phyloP scores from a whole-genome alignment of 2,113 vertebrate species.

The Etia nguti region DNA sequence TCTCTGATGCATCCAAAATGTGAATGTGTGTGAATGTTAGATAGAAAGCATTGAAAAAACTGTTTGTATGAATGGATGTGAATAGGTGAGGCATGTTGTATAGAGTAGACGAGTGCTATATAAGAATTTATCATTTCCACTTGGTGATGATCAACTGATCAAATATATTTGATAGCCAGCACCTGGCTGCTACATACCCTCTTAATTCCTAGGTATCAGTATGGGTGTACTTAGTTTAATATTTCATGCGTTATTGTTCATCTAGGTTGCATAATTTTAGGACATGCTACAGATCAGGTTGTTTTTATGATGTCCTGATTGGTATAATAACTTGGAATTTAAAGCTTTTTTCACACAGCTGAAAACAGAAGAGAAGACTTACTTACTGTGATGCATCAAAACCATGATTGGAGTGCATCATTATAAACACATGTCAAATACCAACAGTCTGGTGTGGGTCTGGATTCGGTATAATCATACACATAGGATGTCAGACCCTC shows the following conservation, averaged over 20 bases:
- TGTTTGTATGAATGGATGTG: background rate
- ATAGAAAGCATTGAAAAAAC: background rate
- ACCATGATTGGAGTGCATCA: background rate
- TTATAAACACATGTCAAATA: background rate
- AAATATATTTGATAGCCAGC: background rate
- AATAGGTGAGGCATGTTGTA: background rate
- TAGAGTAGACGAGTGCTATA: background rate
- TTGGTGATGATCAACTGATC: background rate
- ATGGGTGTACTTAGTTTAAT: background rate
- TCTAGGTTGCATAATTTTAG: background rate
- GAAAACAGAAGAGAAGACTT: background rate
- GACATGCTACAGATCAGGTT: rapidly evolving
- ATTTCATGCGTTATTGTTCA: background rate
- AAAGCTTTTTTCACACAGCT: background rate
- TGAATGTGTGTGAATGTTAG: background rate
- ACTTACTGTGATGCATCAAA: background rate
- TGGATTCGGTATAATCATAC: background rate
- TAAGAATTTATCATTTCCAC: too few species aligned
- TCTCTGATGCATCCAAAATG: background rate
- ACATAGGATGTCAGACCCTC: background rate
- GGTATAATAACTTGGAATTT: background rate
- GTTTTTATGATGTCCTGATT: background rate
- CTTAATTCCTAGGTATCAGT: background rate
- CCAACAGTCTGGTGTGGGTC: background rate
- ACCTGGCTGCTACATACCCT: background rate